Percentiles rank a stretch among this genome's conserved stretches.
Evolutionary conservation across 1,140 invertebrate species (phyloP).

Genomic region (Pseudomyrmex dendroicus): DNA sequence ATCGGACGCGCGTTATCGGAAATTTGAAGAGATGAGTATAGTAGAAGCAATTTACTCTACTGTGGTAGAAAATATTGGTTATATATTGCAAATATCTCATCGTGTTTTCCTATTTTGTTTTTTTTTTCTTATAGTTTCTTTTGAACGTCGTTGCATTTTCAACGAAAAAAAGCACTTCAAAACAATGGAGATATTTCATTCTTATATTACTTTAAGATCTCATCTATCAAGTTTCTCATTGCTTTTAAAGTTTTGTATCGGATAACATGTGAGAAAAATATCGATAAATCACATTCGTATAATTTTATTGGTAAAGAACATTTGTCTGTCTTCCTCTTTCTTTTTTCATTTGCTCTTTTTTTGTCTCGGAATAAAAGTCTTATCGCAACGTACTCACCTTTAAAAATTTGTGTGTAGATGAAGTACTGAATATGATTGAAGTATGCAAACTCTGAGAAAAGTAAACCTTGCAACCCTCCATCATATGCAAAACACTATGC

Average conservation of each 20-base stretch:
- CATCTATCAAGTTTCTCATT: background rate
- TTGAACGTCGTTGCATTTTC: too few species aligned
- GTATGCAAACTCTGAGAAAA: conserved; percentile 29
- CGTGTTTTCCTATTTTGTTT: conserved; percentile 37
- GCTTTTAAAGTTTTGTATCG: background rate
- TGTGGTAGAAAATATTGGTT: conserved; percentile 34
- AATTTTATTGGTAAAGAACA: background rate
- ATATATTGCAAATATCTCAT: conserved; percentile 5
- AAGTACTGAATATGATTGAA: conserved; percentile 34
- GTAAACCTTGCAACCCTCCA: conserved; percentile 40
- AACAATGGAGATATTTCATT: conserved; percentile 20
- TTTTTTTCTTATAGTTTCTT: conserved; percentile 19
- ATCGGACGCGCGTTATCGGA: background rate
- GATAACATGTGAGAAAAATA: conserved; percentile 6
- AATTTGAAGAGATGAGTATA: conserved; percentile 10
- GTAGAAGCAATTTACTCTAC: conserved; percentile 52
- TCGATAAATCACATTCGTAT: background rate
- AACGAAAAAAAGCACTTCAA: conserved; percentile 31
- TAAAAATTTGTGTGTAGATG: conserved; percentile 48
- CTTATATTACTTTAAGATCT: conserved; percentile 8
- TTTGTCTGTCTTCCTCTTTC: background rate
- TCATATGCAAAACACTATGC: conserved; percentile 52
- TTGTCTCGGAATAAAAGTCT: background rate
- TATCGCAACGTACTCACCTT: background rate
- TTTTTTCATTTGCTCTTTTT: background rate